Base-by-base conservation (phyloP, 2,888 invertebrate genomes). In the Athrips mouffetella region DNA sequence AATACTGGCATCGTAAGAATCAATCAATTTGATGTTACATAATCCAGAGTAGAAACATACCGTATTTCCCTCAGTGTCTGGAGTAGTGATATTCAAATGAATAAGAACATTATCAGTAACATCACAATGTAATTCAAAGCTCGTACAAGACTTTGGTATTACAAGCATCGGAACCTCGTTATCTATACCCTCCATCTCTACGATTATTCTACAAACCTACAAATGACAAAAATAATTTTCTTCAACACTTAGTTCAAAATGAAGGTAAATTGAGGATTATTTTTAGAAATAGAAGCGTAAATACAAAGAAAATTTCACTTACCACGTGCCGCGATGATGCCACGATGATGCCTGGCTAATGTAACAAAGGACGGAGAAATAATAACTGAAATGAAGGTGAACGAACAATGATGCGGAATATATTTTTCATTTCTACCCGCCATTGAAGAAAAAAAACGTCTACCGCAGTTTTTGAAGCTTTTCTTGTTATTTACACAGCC, bases 21-120 rank as follows among this genome's bases (percentile, higher is more conserved):
- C 80, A 30, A 81, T 63, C 0, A 86, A 52, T 51, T 84, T 83
- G 0, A 86, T 66, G 11, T 80, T 80, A 44, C 85, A 84, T 37
- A 73, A 73, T 1, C 86, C 86, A 2, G 65, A 65, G 57, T 85
- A 86, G 42, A 86, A 70, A 8, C 62, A 62, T 25, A 62, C 70
- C 8, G 72, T 62, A 20, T 78, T 78, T 16, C 82, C 82, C 50
- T 81, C 77, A 0, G 69, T 69, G 55, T 85, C 80, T 0, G 67
- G 64, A 0, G 83, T 71, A 0, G 73, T 70, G 21, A 86, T 80
- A 30, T 71, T 76, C 46, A 85, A 49, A 30, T 80, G 68, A 37
- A 85, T 75, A 49, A 73, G 80, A 4, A 85, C 71, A 51, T 82
- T 76, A 50, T 82, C 78, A 0, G 73, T 62, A 1, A 68, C 55